These are phyloP conservation scores for Bubo bubo DNA, from an alignment of 2,113 vertebrate species.

Conservation along the genomic window DNA sequence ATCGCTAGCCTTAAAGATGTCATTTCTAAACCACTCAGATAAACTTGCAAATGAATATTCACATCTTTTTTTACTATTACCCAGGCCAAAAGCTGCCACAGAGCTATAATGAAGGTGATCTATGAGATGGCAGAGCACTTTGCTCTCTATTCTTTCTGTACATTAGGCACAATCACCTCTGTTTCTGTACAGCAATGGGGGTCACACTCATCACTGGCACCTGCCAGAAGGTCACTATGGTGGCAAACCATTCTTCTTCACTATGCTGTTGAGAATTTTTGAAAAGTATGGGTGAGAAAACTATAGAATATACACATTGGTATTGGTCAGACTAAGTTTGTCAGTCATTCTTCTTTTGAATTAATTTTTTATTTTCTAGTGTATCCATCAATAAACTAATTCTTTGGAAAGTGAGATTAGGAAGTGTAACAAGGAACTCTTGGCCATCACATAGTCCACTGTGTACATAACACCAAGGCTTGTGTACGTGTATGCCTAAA, in stretches of 20 bases:
- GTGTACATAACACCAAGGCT: rapidly evolving
- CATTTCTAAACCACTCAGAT: neutral
- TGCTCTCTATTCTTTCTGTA: neutral
- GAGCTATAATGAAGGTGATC: neutral
- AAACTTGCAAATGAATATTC: neutral
- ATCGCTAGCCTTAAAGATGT: neutral
- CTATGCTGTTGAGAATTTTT: neutral
- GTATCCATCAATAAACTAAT: neutral
- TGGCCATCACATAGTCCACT: neutral
- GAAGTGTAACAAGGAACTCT: neutral
- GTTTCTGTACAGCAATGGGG: neutral
- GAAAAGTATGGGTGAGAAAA: neutral
- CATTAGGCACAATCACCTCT: neutral
- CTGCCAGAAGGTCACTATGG: neutral
- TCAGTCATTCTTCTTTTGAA: neutral
- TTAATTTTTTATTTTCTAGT: neutral
- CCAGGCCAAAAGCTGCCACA: neutral
- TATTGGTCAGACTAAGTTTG: neutral
- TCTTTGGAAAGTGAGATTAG: neutral
- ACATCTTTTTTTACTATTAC: neutral
- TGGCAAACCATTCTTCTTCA: neutral
- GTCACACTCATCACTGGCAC: rapidly evolving
- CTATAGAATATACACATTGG: neutral
- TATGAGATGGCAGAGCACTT: neutral
- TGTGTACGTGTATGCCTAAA: too few species aligned